Evolutionary conservation across 2,888 invertebrate species (phyloP).

Genomic region (Gortyna flavago): DNA sequence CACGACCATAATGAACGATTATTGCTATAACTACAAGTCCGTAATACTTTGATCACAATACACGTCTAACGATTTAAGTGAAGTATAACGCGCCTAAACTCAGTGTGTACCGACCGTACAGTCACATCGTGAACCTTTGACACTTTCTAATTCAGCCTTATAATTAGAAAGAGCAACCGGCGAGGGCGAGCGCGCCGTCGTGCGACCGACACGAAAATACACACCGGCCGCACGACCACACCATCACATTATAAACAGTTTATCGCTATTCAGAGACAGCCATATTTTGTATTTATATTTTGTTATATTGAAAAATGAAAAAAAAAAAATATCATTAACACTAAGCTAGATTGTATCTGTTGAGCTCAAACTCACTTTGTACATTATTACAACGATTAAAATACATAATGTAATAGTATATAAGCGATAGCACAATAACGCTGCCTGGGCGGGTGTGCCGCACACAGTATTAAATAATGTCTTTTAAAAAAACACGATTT

Average conservation of each 20-base stretch:
- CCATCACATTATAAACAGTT: constrained; percentile 74
- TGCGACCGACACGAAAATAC: constrained; percentile 43
- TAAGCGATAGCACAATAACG: constrained; percentile 82
- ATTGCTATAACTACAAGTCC: constrained; percentile 87
- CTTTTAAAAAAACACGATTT: constrained; percentile 74
- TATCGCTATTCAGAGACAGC: constrained; percentile 78
- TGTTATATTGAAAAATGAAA: constrained; percentile 66
- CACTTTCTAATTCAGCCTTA: constrained; percentile 90
- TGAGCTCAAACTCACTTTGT: constrained; percentile 89
- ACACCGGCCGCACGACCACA: constrained; percentile 62
- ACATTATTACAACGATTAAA: constrained; percentile 87
- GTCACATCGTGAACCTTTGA: constrained; percentile 68
- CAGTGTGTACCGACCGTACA: constrained; percentile 70
- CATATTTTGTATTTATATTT: constrained; percentile 74
- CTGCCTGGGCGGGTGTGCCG: constrained; percentile 60
- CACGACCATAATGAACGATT: constrained; percentile 76
- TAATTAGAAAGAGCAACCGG: constrained; percentile 87
- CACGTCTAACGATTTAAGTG: constrained; percentile 74
- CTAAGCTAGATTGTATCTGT: constrained; percentile 87
- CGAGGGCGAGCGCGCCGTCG: constrained; percentile 80
- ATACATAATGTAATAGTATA: constrained; percentile 80
- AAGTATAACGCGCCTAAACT: constrained; percentile 68
- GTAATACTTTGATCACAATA: constrained; percentile 87
- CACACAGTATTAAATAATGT: constrained; percentile 71
- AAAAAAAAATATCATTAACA: constrained; percentile 75